These are phyloP conservation scores for Syritta pipiens DNA, from an alignment of 2,888 invertebrate genomes.

Conservation along the genomic window DNA sequence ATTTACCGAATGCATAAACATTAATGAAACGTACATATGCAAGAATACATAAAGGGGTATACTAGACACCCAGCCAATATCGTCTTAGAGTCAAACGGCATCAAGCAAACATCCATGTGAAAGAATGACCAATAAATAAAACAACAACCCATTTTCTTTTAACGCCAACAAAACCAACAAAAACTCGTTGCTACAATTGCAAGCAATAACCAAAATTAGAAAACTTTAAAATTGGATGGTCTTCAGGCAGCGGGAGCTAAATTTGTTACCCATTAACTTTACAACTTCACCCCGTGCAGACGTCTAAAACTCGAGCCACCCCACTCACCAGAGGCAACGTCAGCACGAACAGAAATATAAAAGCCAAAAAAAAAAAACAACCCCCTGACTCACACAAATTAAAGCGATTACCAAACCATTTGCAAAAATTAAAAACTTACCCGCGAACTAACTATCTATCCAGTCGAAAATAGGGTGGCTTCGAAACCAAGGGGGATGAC, in stretches of 20 bases:
- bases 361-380: conserved; percentile 32
- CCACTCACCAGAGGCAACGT: conserved; percentile 3
- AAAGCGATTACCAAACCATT: conserved; percentile 59
- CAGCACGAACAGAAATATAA: conserved; percentile 32
- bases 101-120: too few species aligned
- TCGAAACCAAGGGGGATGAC: too few species aligned
- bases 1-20: too few species aligned
- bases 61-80: too few species aligned
- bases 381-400: conserved; percentile 53
- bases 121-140: too few species aligned
- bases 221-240: conserved; percentile 45
- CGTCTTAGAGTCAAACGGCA: too few species aligned
- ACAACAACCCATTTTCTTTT: too few species aligned
- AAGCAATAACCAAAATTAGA: conserved; percentile 30
- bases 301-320: neutral
- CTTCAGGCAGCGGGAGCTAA: conserved; percentile 24
- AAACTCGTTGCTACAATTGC: neutral
- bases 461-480: neutral
- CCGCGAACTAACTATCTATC: conserved; percentile 14
- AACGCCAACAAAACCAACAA: too few species aligned
- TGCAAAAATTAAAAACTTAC: conserved; percentile 64
- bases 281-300: conserved; percentile 11
- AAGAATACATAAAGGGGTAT: too few species aligned
- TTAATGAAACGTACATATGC: too few species aligned
- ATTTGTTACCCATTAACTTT: conserved; percentile 40